Evolutionary conservation across 2,797 vertebrate species (phyloP).

Genomic region (Rhodeus uyekii): DNA sequence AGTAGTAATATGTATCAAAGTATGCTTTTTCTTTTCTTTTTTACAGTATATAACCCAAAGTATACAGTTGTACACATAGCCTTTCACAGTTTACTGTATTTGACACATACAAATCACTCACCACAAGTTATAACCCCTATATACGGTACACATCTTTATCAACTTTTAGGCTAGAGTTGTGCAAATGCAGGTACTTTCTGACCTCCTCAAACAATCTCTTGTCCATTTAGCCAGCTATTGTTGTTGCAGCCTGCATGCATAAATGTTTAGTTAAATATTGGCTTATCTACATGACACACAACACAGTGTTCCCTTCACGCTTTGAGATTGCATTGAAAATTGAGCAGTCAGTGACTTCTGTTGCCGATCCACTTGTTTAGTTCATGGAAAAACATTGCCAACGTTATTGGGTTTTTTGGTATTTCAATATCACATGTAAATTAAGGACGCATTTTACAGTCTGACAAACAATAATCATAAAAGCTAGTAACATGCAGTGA

Average conservation of each 20-base stretch:
- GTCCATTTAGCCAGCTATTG: too few species aligned
- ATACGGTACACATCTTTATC: background rate
- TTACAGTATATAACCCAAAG: background rate
- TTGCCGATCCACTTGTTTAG: background rate
- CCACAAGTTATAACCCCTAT: background rate
- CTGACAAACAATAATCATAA: background rate
- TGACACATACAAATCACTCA: background rate
- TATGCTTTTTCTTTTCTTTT: background rate
- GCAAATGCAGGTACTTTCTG: too few species aligned
- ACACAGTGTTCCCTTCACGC: background rate
- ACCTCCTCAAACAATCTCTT: too few species aligned
- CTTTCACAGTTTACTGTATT: background rate
- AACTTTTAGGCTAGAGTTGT: background rate
- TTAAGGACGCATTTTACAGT: background rate
- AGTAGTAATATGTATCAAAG: background rate
- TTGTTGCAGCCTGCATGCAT: too few species aligned
- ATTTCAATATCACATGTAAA: background rate
- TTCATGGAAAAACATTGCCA: background rate
- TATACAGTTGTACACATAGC: background rate
- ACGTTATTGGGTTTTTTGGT: background rate
- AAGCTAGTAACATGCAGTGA: too few species aligned
- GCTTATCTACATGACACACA: background rate
- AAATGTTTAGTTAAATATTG: background rate
- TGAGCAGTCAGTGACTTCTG: background rate
- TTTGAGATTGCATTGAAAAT: background rate